Evolutionary conservation across 2,888 invertebrate species (phyloP).

Genomic region (Apotomis capreana): DNA sequence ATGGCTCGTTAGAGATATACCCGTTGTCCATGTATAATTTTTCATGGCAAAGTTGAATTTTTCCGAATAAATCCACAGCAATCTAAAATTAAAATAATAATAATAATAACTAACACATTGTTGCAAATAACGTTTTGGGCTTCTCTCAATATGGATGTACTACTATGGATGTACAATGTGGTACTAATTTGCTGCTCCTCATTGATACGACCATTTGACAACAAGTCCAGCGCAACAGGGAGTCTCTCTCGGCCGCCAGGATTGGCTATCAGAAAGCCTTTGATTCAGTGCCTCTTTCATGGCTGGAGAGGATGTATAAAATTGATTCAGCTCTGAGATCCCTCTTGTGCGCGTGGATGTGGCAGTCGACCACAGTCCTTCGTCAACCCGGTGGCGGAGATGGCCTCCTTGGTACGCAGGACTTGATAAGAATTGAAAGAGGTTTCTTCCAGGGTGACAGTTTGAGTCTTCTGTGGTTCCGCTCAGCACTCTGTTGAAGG

Average conservation of each 20-base stretch:
- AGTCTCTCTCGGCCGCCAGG: too few species aligned
- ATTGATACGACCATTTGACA: too few species aligned
- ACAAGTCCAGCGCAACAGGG: too few species aligned
- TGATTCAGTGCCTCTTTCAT: too few species aligned
- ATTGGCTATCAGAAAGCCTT: too few species aligned
- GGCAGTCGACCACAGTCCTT: not conserved
- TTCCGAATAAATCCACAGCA: conserved; percentile 68
- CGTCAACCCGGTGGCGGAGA: not conserved
- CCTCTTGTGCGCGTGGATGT: not conserved
- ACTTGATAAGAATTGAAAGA: not conserved
- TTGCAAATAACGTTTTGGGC: too few species aligned
- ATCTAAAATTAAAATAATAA: conserved; percentile 48
- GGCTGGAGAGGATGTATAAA: not conserved
- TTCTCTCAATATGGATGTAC: too few species aligned
- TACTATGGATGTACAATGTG: too few species aligned
- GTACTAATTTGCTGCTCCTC: too few species aligned
- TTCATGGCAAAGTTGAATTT: conserved; percentile 78
- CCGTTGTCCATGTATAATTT: conserved; percentile 78
- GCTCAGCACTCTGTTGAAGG: not conserved
- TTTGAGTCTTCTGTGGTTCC: conserved; percentile 2
- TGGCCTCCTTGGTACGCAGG: not conserved
- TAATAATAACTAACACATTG: not conserved
- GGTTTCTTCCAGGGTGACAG: not conserved
- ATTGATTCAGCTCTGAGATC: not conserved
- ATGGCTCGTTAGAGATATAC: conserved; percentile 56